Base-by-base conservation (phyloP, 2,113 vertebrate genomes). In the Bos javanicus region DNA sequence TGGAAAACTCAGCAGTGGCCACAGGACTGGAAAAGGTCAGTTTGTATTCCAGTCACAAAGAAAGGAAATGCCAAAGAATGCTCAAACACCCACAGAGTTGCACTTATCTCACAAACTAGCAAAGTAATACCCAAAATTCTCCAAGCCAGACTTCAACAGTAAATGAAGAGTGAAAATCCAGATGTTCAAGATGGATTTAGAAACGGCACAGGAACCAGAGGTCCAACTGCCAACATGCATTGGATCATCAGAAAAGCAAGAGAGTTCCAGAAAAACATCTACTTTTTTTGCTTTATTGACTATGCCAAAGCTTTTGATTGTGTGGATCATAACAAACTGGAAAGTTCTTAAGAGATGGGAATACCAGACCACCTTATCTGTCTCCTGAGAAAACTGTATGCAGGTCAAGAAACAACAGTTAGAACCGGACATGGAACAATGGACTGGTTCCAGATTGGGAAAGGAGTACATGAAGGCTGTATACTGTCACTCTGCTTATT, bases 371-470 rank as follows among this genome's bases (percentile, higher is more conserved):
- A 39, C 67, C n/a, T 71, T 21, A 71, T 5, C n/a, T 71, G 67
- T 21, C 67, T 71, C 67, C n/a, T 71, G 9, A 71, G 67, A 71
- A 71, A 39, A 36, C n/a, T 21, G n/a, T 23, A 39, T 71, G n/a
- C n/a, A 36, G n/a, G 19, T 71, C n/a, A 71, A 23, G n/a, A 71
- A 36, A 10, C n/a, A 71, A 23, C 67, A 36, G n/a, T 21, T 71
- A 71, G 64, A 71, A 71, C n/a, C 0, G 0, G 1, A 36, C n/a
- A 21, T 36, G n/a, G 17, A 36, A 71, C n/a, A 71, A 71, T 3
- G 9, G 64, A 36, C 64, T 23, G 4, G n/a, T 36, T 71, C 64
- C 19, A 71, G 21, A 71, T 71, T 36, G 64, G 64, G 33, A 67
- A 67, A 67, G 33, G 64, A 36, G 64, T 23, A 71, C n/a, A 36